phyloP scores from a whole-genome alignment of 1,140 invertebrate species.

The Solenopsis fugax region DNA sequence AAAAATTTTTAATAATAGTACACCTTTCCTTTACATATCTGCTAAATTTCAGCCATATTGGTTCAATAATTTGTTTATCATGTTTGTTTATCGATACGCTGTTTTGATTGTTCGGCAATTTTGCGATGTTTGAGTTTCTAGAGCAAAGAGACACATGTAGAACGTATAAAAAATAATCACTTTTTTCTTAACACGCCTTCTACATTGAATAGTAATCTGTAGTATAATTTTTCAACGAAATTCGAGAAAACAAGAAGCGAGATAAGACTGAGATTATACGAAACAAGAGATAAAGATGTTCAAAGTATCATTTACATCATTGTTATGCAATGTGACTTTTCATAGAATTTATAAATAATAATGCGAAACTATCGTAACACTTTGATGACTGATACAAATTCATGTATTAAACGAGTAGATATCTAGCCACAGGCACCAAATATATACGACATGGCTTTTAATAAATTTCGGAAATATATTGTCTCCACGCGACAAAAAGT shows the following conservation, averaged over 20 bases:
- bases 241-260: background rate
- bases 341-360: background rate
- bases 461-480: slow-evolving; percentile 30
- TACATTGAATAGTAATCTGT: background rate
- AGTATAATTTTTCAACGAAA: background rate
- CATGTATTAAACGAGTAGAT: background rate
- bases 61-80: too few relatives aligned
- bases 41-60: too few relatives aligned
- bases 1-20: too few relatives aligned
- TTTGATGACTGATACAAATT: background rate
- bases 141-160: too few relatives aligned
- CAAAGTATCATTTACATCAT: too few relatives aligned
- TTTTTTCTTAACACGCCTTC: too few relatives aligned
- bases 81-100: too few relatives aligned
- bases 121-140: too few relatives aligned
- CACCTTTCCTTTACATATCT: too few relatives aligned
- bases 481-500: slow-evolving; percentile 3
- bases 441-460: background rate
- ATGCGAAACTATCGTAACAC: background rate
- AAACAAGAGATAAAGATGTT: background rate
- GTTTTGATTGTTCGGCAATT: too few relatives aligned
- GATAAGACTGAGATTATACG: background rate
- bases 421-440: background rate
- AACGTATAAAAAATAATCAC: too few relatives aligned
- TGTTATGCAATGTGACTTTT: background rate